Conservation (phyloP, 1,140 invertebrate species). For the Heliconius hewitsoni region DNA sequence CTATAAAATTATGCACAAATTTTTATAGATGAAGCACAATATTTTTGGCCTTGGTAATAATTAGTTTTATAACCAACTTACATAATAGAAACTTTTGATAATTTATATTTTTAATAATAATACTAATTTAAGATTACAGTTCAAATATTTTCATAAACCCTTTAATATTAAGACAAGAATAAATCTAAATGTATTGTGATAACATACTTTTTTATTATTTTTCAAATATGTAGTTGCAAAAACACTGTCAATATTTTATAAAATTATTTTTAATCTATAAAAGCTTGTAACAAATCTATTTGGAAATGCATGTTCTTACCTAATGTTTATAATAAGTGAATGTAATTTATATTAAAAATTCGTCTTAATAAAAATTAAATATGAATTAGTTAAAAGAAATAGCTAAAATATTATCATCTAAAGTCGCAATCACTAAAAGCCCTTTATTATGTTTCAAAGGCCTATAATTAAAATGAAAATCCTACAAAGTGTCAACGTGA, state of each 20-base stretch:
- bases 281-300: background rate
- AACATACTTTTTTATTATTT: slow-evolving; percentile 29
- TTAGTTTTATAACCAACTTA: slow-evolving; percentile 21
- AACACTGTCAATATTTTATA: slow-evolving; percentile 6
- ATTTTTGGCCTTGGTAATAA: slow-evolving; percentile 32
- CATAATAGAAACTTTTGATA: slow-evolving; percentile 23
- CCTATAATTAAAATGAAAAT: slow-evolving; percentile 42
- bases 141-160: slow-evolving; percentile 25
- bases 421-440: slow-evolving; percentile 54
- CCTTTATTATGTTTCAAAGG: slow-evolving; percentile 37
- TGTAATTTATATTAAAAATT: background rate
- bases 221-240: slow-evolving; percentile 22
- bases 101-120: slow-evolving; percentile 24
- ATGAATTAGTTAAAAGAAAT: background rate
- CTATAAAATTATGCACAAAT: slow-evolving; percentile 37
- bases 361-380: background rate
- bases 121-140: slow-evolving; percentile 18
- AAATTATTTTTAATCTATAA: background rate
- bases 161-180: slow-evolving; percentile 21
- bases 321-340: slow-evolving; percentile 4
- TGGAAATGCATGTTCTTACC: slow-evolving; percentile 4
- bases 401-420: background rate
- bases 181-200: slow-evolving; percentile 28
- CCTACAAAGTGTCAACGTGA: slow-evolving; percentile 55
- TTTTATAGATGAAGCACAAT: slow-evolving; percentile 28